Evolutionary conservation across 2,888 invertebrate genomes (phyloP), one percentile per base, ranked within the genome.

Genomic region (Quadroppia sp.): DNA sequence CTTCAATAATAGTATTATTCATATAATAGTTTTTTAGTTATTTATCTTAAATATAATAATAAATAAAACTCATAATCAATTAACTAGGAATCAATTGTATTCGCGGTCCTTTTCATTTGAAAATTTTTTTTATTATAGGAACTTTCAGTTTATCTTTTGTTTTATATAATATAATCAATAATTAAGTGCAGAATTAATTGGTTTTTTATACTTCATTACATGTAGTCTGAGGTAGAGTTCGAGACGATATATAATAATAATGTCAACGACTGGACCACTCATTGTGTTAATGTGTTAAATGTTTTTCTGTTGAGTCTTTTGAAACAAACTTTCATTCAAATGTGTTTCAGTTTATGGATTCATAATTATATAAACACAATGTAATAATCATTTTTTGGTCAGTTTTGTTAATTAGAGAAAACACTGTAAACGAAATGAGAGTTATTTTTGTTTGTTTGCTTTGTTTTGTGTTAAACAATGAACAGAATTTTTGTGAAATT

Each of bases 221-320:
- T n/a, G n/a, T 67, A 67, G 40, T 67, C 67, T 67, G 67, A 67
- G 67, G 67, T 67, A 67, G 67, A 67, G 13, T 40, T 67, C 42
- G 42, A 67, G 67, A 67, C 32, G 42, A 30, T 3, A 61, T 30
- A 67, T 59, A 59, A 59, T 45, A n/a, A n/a, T 59, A 42, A 67
- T 67, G 23, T 64, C 64, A 67, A 20, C 17, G 30, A 42, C n/a
- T 13, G 67, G 67, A 67, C 67, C 67, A 67, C 67, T 67, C 40
- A 15, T 67, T 53, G 7, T 40, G 7, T 11, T 67, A n/a, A 13
- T 67, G 32, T 36, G 36, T 42, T 42, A 40, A 2, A 4, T 67
- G 20, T 42, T 67, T 61, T 61, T 61, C 6, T 2, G 3, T 61
- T 61, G 30, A n/a, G n/a, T n/a, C 25, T 61, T 56, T 61, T 6